Evolutionary conservation across 2,888 invertebrate genomes (phyloP).

Genomic region (Polietes domitor): DNA sequence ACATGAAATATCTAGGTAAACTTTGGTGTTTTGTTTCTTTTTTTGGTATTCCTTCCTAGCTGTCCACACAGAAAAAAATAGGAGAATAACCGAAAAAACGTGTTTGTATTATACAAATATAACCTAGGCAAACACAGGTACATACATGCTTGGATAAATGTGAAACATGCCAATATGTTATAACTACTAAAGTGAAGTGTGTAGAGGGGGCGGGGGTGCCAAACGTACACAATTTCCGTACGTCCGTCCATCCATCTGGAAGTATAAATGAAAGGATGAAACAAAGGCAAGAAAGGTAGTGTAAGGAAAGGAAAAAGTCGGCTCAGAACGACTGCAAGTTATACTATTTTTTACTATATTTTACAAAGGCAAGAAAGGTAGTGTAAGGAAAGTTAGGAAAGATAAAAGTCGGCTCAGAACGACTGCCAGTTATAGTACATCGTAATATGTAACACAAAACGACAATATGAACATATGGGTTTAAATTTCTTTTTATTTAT

Average conservation of each 20-base stretch:
- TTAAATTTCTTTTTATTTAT: too few species aligned
- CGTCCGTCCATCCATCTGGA: background rate
- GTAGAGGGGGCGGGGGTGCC: background rate
- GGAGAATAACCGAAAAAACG: constrained; percentile 41
- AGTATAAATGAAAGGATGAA: background rate
- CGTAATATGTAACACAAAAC: too few species aligned
- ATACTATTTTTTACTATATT: too few species aligned
- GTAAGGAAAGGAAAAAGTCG: background rate
- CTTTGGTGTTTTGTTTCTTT: constrained; percentile 23
- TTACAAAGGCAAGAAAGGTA: too few species aligned
- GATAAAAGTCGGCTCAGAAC: too few species aligned
- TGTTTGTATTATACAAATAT: constrained; percentile 45
- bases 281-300: too few species aligned
- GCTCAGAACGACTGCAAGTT: too few species aligned
- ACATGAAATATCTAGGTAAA: constrained; percentile 42
- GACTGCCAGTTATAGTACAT: too few species aligned
- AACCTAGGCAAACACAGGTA: constrained; percentile 41
- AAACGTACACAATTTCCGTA: constrained; percentile 7
- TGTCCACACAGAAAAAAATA: background rate
- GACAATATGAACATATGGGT: too few species aligned
- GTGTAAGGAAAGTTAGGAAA: background rate
- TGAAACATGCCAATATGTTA: constrained; percentile 34
- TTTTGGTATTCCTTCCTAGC: background rate
- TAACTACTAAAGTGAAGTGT: constrained; percentile 31
- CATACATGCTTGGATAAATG: constrained; percentile 11